Percentiles rank a stretch among this genome's conserved stretches.
phyloP scores from a whole-genome alignment of 2,888 invertebrate species.

The Seira musarum region DNA sequence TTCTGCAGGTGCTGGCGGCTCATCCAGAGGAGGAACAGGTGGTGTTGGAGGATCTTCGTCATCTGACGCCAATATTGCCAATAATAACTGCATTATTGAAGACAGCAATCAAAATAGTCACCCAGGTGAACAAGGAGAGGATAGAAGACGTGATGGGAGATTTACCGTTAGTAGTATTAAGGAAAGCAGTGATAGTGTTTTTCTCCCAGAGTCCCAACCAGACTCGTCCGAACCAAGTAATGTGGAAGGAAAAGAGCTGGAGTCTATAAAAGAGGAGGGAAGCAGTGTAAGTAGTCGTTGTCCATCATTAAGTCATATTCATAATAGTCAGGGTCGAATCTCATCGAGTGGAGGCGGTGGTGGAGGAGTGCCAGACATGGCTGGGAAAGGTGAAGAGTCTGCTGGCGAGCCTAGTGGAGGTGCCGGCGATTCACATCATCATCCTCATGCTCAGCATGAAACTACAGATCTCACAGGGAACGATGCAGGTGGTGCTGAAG shows the following conservation, averaged over 20 bases:
- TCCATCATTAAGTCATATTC: conserved; percentile 62
- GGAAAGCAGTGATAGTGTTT: conserved; percentile 53
- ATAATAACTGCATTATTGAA: conserved; percentile 53
- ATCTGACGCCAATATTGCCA: conserved; percentile 54
- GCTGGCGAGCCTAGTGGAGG: conserved; percentile 43
- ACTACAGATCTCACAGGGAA: conserved; percentile 50
- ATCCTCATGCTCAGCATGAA: conserved; percentile 39
- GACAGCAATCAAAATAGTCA: conserved; percentile 26
- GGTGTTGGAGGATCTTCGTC: neutral
- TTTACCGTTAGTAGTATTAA: conserved; percentile 57
- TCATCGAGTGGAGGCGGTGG: conserved; percentile 36
- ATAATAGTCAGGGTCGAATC: conserved; percentile 60
- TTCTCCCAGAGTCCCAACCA: conserved; percentile 21
- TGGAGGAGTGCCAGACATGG: conserved; percentile 39
- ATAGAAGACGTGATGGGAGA: conserved; percentile 52
- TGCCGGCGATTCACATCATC: conserved; percentile 6
- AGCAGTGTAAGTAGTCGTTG: conserved; percentile 48
- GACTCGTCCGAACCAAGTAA: conserved; percentile 31
- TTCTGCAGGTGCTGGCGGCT: conserved; percentile 22
- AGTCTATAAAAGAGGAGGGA: conserved; percentile 66
- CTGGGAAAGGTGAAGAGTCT: conserved; percentile 48
- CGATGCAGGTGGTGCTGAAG: conserved; percentile 29
- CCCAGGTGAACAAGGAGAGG: conserved; percentile 20
- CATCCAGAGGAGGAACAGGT: conserved; percentile 24
- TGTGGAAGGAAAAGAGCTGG: conserved; percentile 64